Base-by-base conservation (phyloP, 1,140 invertebrate species). In the Sitophilus oryzae region DNA sequence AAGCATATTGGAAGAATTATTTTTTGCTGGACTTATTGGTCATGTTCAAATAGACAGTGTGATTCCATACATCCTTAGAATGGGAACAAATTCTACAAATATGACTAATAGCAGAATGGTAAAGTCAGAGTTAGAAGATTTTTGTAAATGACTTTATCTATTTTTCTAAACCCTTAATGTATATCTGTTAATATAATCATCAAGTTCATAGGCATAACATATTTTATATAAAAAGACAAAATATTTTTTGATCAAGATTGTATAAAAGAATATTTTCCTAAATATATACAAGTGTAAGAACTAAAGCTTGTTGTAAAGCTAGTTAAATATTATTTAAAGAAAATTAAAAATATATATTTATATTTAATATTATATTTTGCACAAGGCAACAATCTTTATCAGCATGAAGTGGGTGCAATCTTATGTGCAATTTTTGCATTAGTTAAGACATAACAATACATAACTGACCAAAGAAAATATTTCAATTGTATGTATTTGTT, bases 11-110 rank as follows among this genome's bases (percentile, higher is more conserved):
- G 93, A 96, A 72, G 92, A 97, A 67, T 77, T 96, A 23, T 96
- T 96, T 74, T 94, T 94, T 71, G 85, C 91, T 10, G 89, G 91
- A 15, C 80, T 96, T 25, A 86, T 94, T 30, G 92, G 92, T n/a
- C 90, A 87, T 67, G 85, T 93, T 52, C 89, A 90, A 74, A 92
- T 96, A 52, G 89, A 93, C 69, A 91, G 85, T 69, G 87, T 94
- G 58, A 89, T 96, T 71, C 93, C 93, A 50, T 93, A 91, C 68
- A 87, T 96, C 66, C 79, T 96, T 51, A 84, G 85, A 60, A 91
- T 93, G 85, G 83, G 74, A n/a, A 62, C 56, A 23, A 57, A 56
- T 35, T 34, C 52, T 30, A 41, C 49, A 18, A 47, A 44, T 45
- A 36, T 49, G 30, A 42, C 43, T n/a, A 25, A 54, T 47, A 61